phyloP scores from a whole-genome alignment of 2,888 invertebrate species.

The Drosophila sordidula region DNA sequence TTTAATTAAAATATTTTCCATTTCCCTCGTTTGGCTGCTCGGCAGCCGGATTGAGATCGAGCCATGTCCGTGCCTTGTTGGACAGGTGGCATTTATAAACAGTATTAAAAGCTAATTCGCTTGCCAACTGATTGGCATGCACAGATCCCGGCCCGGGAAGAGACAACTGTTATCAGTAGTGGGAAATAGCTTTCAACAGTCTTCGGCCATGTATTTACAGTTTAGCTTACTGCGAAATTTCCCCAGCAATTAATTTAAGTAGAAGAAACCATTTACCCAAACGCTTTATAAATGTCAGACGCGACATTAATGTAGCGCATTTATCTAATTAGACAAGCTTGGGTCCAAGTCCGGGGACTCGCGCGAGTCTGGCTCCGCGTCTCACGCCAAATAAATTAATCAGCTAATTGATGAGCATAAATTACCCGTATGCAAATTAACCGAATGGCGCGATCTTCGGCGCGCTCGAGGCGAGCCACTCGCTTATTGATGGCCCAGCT shows the following conservation, averaged over 20 bases:
- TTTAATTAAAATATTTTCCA: constrained; percentile 79
- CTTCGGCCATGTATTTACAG: background rate
- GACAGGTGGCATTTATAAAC: constrained; percentile 72
- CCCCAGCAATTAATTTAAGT: constrained; percentile 24
- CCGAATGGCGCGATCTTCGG: constrained; percentile 28
- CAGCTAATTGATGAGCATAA: constrained; percentile 78
- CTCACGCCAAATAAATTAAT: constrained; percentile 77
- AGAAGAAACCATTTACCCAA: constrained; percentile 6
- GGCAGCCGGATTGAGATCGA: constrained; percentile 63
- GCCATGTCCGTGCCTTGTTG: constrained; percentile 61
- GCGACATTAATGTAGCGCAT: constrained; percentile 74
- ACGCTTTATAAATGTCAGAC: constrained; percentile 71
- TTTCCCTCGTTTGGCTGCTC: constrained; percentile 50
- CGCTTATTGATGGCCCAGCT: constrained; percentile 66
- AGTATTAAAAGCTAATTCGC: constrained; percentile 65
- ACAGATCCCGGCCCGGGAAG: constrained; percentile 43
- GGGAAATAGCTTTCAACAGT: background rate
- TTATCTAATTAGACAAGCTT: constrained; percentile 81
- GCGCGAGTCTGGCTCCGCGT: constrained; percentile 30
- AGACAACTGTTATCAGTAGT: constrained; percentile 1
- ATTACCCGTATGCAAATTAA: constrained; percentile 70
- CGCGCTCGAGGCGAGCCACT: constrained; percentile 19
- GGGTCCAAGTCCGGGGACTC: constrained; percentile 46
- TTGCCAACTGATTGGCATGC: constrained; percentile 63
- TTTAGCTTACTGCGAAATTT: constrained; percentile 24